phyloP scores from a whole-genome alignment of 2,113 vertebrate species.

The Mesoclemmys tuberculata region DNA sequence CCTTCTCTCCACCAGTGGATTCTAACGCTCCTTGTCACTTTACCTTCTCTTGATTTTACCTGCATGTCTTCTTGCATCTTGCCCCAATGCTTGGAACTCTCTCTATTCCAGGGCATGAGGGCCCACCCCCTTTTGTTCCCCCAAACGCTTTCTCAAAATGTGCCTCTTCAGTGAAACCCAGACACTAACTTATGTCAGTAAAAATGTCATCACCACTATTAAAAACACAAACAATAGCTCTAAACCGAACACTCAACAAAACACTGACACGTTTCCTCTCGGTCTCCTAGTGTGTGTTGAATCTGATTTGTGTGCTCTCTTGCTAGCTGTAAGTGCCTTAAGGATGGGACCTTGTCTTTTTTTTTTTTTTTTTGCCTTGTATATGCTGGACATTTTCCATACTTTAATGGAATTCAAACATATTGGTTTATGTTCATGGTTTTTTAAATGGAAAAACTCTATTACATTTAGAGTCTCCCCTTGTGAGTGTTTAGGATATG shows the following conservation, averaged over 20 bases:
- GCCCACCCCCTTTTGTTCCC: background rate
- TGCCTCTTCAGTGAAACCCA: background rate
- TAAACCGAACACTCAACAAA: background rate
- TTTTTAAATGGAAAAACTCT: background rate
- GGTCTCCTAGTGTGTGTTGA: background rate
- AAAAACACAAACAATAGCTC: background rate
- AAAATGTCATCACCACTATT: background rate
- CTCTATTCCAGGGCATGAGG: background rate
- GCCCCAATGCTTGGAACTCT: background rate
- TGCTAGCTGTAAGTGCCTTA: background rate
- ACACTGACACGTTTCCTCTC: background rate
- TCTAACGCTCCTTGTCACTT: background rate
- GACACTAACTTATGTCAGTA: background rate
- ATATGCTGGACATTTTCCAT: background rate
- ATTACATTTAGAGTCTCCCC: background rate
- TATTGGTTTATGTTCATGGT: background rate
- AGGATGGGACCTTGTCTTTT: background rate
- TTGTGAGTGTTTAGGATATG: background rate
- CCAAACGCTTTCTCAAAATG: fast-evolving
- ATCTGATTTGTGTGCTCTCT: background rate
- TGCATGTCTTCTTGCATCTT: background rate
- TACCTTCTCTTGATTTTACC: background rate
- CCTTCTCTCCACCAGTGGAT: background rate
- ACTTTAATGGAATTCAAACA: background rate
- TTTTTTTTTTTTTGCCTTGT: background rate